Conservation (phyloP, 2,797 vertebrate genomes). For the Sebastes goodei region DNA sequence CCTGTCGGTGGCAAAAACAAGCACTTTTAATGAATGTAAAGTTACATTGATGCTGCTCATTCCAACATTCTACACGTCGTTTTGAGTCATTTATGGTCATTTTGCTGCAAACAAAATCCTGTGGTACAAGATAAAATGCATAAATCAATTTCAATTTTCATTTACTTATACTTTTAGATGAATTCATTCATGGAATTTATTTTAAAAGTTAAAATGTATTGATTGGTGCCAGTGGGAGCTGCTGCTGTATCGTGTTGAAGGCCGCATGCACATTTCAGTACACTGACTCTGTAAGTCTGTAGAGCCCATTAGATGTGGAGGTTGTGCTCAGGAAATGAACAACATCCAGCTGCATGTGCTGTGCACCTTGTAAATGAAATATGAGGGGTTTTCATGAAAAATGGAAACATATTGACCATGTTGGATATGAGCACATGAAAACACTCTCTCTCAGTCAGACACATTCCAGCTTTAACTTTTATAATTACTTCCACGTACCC, state of each 20-base stretch:
- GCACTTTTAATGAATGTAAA: no score
- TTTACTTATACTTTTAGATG: background rate
- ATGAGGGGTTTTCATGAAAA: background rate
- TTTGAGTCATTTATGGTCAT: background rate
- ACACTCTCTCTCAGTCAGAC: background rate
- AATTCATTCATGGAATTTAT: background rate
- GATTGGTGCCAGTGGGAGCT: background rate
- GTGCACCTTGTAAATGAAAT: background rate
- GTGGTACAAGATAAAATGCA: accelerated
- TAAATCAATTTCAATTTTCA: background rate
- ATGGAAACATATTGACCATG: background rate
- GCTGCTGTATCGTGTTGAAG: background rate
- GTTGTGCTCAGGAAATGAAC: background rate
- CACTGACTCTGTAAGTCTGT: background rate
- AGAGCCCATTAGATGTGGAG: background rate
- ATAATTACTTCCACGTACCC: constrained; percentile 23
- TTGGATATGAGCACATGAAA: background rate
- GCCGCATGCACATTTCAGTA: background rate
- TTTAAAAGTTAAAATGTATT: background rate
- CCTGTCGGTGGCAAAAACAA: no score
- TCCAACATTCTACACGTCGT: no score
- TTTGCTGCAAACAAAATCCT: background rate
- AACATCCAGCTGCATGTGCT: background rate
- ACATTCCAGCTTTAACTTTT: constrained; percentile 6
- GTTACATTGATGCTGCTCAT: no score